phyloP scores from a whole-genome alignment of 2,888 invertebrate genomes.

The Amblyteles armatorius region DNA sequence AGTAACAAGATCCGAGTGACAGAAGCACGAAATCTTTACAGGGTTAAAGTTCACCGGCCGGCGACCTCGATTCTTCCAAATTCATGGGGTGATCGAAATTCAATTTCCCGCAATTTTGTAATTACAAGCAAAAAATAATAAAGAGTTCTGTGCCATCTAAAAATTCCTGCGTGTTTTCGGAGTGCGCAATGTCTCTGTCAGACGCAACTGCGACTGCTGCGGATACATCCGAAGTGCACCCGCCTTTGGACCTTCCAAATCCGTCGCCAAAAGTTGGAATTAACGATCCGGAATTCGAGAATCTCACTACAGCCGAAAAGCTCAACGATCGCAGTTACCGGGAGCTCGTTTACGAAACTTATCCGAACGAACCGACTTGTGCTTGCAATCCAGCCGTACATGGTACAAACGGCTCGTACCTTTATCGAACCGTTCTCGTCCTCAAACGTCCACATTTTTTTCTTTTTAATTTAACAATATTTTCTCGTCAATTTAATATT shows the following conservation, averaged over 20 bases:
- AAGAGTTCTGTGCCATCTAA: not conserved
- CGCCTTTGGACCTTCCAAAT: slow-evolving; percentile 68
- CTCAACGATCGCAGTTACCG: slow-evolving; percentile 78
- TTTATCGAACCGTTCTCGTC: not conserved
- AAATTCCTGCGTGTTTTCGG: slow-evolving; percentile 8
- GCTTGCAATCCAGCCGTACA: slow-evolving; percentile 65
- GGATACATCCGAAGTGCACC: slow-evolving; percentile 21
- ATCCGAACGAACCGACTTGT: slow-evolving; percentile 78
- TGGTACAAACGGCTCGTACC: slow-evolving; percentile 7
- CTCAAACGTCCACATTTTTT: not conserved
- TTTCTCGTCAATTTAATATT: too few relatives aligned
- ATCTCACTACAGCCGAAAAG: slow-evolving; percentile 78
- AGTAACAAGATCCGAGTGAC: slow-evolving; percentile 53
- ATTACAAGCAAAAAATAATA: slow-evolving; percentile 24
- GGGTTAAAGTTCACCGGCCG: slow-evolving; percentile 43
- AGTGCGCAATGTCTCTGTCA: slow-evolving; percentile 33
- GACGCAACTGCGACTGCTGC: not conserved
- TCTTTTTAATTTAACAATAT: too few relatives aligned
- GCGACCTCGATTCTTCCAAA: slow-evolving; percentile 44
- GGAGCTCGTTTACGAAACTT: slow-evolving; percentile 73
- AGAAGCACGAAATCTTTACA: slow-evolving; percentile 38
- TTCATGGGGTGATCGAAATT: slow-evolving; percentile 30
- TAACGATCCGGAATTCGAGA: slow-evolving; percentile 73
- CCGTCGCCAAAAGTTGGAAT: slow-evolving; percentile 72
- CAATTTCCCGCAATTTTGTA: not conserved